Conservation (phyloP, 2,888 invertebrate genomes). For the Carterocephalus palaemon region DNA sequence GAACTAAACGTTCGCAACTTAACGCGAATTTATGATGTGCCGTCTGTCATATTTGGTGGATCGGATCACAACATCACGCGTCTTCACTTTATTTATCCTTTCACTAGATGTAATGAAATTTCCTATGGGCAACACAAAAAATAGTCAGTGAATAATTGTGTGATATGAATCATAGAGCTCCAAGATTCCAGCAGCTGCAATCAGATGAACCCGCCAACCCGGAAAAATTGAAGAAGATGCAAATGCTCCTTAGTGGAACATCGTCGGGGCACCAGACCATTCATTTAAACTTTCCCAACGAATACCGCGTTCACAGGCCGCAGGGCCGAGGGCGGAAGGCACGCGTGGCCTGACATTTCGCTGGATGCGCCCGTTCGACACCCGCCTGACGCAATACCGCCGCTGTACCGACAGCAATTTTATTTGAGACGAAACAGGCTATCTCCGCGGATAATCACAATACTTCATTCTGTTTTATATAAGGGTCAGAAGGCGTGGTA, state of each 20-base stretch:
- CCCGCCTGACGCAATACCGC: constrained; percentile 39
- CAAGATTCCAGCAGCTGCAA: no score
- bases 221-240: constrained; percentile 24
- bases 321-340: constrained; percentile 43
- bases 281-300: constrained; percentile 28
- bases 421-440: constrained; percentile 22
- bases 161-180: no score
- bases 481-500: constrained; percentile 25
- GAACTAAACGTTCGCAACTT: constrained; percentile 21
- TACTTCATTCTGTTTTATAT: constrained; percentile 25
- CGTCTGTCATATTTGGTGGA: constrained; percentile 27
- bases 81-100: constrained; percentile 1
- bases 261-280: constrained; percentile 19
- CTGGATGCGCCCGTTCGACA: constrained; percentile 48
- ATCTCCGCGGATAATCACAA: constrained; percentile 23
- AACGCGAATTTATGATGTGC: constrained; percentile 26
- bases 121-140: no score
- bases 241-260: constrained; percentile 18
- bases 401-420: constrained; percentile 21
- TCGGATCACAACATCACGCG: no score
- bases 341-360: constrained; percentile 47
- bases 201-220: constrained; percentile 22
- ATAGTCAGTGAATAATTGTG: constrained; percentile 14
- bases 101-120: constrained; percentile 1
- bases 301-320: constrained; percentile 62